phyloP scores from a whole-genome alignment of 2,888 invertebrate genomes.

The Drosophila multiciliata region DNA sequence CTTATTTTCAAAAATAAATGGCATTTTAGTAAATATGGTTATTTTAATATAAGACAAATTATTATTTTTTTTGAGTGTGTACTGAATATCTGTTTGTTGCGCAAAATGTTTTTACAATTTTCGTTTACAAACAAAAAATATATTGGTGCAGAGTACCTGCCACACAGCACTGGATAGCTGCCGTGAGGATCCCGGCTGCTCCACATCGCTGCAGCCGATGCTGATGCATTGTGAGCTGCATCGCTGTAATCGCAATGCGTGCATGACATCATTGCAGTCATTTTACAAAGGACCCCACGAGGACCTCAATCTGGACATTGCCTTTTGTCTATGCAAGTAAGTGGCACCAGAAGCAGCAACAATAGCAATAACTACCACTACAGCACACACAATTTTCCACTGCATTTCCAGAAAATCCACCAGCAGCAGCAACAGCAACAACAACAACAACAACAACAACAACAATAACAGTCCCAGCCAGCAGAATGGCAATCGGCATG shows the following conservation, averaged over 20 bases:
- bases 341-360: conserved; percentile 81
- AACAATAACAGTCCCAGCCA: conserved; percentile 51
- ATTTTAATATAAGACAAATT: background rate
- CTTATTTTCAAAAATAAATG: background rate
- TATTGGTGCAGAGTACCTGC: conserved; percentile 89
- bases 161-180: conserved; percentile 93
- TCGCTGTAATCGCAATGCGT: conserved; percentile 93
- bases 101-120: conserved; percentile 38
- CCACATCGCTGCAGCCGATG: conserved; percentile 92
- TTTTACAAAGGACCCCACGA: conserved; percentile 93
- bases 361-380: conserved; percentile 25
- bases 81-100: conserved; percentile 38
- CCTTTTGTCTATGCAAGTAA: conserved; percentile 97
- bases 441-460: conserved; percentile 22
- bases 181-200: conserved; percentile 93
- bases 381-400: conserved; percentile 21
- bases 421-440: conserved; percentile 34
- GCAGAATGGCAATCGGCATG: conserved; percentile 88
- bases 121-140: conserved; percentile 36
- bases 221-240: conserved; percentile 92
- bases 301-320: conserved; percentile 94
- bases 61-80: background rate
- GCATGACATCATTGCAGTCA: conserved; percentile 93
- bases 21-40: background rate
- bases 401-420: conserved; percentile 90